Evolutionary conservation across 2,888 invertebrate species (phyloP).

Genomic region (Rhamphomyia laevipes): DNA sequence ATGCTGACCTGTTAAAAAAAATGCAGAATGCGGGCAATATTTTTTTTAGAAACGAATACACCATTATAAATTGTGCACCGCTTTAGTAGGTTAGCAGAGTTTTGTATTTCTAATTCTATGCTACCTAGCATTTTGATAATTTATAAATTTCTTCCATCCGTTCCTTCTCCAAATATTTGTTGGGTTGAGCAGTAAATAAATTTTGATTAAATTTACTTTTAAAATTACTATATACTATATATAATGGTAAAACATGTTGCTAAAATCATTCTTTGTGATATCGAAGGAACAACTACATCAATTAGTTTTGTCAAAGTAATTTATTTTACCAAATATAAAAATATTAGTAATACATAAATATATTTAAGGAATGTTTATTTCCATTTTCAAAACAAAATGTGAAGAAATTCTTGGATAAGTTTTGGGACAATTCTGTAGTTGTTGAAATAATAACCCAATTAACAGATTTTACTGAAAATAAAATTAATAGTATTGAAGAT

Average conservation of each 20-base stretch:
- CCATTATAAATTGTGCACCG: too few relatives aligned
- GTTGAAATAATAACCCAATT: constrained; percentile 55
- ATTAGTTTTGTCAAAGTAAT: constrained; percentile 55
- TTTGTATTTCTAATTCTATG: too few relatives aligned
- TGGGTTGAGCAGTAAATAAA: too few relatives aligned
- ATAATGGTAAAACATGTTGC: constrained; percentile 1
- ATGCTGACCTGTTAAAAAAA: too few relatives aligned
- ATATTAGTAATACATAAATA: constrained; percentile 6
- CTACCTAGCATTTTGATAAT: too few relatives aligned
- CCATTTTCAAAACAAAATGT: constrained; percentile 65
- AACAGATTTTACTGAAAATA: constrained; percentile 38
- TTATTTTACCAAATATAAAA: not conserved
- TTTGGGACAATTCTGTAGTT: constrained; percentile 59
- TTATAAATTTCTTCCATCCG: too few relatives aligned
- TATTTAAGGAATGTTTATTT: constrained; percentile 58
- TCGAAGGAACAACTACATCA: constrained; percentile 64
- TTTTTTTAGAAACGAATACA: too few relatives aligned
- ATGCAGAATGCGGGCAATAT: too few relatives aligned
- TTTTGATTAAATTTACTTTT: too few relatives aligned
- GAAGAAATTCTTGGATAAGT: constrained; percentile 53
- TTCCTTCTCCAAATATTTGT: too few relatives aligned
- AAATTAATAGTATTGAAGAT: constrained; percentile 41
- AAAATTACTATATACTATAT: too few relatives aligned
- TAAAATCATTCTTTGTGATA: constrained; percentile 45
- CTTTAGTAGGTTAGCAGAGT: too few relatives aligned